These are phyloP conservation scores for Ypsolopha sequella DNA, from an alignment of 2,888 invertebrate genomes.

Conservation along the genomic window DNA sequence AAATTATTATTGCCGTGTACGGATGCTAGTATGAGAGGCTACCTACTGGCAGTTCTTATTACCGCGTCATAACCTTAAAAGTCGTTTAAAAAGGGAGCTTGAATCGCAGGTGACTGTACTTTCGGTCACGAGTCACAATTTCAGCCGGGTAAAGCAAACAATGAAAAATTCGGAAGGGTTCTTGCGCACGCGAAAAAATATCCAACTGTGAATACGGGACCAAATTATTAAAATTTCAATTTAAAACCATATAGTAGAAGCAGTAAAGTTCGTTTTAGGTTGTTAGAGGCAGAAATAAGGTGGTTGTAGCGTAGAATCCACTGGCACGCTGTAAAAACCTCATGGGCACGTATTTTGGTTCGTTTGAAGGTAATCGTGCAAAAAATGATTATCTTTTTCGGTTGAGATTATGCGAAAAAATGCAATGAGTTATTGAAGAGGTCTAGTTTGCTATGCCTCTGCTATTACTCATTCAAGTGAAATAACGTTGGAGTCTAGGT, in stretches of 20 bases:
- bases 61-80: too few relatives aligned
- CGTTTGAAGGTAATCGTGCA: not conserved
- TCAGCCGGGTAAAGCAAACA: constrained; percentile 40
- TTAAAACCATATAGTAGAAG: constrained; percentile 1
- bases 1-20: constrained; percentile 26
- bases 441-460: too few relatives aligned
- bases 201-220: not conserved
- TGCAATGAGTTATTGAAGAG: too few relatives aligned
- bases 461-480: too few relatives aligned
- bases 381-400: too few relatives aligned
- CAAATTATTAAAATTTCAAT: not conserved
- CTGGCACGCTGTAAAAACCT: constrained; percentile 57
- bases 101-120: too few relatives aligned
- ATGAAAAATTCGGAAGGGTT: constrained; percentile 38
- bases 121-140: constrained; percentile 15
- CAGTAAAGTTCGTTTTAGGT: not conserved
- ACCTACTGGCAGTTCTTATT: too few relatives aligned
- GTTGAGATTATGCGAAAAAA: too few relatives aligned
- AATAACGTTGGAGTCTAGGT: too few relatives aligned
- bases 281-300: not conserved
- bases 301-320: constrained; percentile 28
- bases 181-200: constrained; percentile 26
- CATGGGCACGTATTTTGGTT: not conserved
- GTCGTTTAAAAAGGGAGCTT: too few relatives aligned
- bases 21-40: not conserved